Conservation (phyloP, 2,888 invertebrate genomes). For the Ochropleura leucogaster region DNA sequence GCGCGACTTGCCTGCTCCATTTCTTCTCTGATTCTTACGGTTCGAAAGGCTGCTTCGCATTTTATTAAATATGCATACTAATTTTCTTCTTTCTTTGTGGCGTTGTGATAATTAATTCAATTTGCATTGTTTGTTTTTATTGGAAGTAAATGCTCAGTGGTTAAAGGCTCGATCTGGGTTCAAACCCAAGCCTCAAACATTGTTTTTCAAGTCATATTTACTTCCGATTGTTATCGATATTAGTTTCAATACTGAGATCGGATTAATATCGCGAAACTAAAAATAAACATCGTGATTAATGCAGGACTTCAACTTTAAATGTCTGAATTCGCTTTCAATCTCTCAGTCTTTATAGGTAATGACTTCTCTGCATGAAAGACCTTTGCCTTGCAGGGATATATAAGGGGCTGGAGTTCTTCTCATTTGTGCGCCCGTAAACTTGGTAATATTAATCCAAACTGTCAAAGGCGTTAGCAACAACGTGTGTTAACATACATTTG, state of each 20-base stretch:
- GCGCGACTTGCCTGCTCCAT: constrained; percentile 15
- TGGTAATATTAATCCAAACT: not conserved
- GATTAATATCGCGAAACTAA: too few species aligned
- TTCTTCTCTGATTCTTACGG: constrained; percentile 26
- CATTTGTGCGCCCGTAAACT: not conserved
- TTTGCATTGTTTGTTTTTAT: not conserved
- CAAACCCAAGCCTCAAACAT: too few species aligned
- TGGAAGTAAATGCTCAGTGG: not conserved
- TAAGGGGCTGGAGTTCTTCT: not conserved
- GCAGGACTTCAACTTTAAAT: not conserved
- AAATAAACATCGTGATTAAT: not conserved
- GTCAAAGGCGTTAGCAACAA: not conserved
- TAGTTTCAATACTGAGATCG: not conserved
- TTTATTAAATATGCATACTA: not conserved
- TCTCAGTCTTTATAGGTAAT: too few species aligned
- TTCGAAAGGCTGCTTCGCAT: not conserved
- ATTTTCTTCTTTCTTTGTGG: not conserved
- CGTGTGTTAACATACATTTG: not conserved
- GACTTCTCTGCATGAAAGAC: not conserved
- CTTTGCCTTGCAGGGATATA: not conserved
- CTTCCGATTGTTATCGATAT: not conserved
- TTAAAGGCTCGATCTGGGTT: not conserved
- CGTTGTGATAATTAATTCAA: not conserved
- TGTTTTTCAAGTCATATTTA: not conserved
- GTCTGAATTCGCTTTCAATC: not conserved